Evolutionary conservation across 2,888 invertebrate species (phyloP), one percentile per base, ranked within the genome.

Genomic region (Fissipunctia ypsillon): DNA sequence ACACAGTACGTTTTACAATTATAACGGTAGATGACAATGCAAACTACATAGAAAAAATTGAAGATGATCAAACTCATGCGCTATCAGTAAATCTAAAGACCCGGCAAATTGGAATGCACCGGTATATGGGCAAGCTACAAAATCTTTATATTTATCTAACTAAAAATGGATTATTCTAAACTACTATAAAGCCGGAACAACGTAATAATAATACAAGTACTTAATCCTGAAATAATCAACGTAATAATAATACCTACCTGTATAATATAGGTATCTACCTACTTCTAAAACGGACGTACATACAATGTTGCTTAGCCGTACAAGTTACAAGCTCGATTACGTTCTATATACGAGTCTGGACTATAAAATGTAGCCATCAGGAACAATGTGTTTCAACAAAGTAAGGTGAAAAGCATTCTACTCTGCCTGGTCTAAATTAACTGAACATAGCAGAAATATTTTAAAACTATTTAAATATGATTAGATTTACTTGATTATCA

Each of bases 291-390:
- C 35, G n/a, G 16, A 54, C 25, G 28, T 59, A 79, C 83, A 81
- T 59, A 79, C 83, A 81, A 69, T 77, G 73, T 81, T 73, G 79
- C 70, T 59, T 69, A 77, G 48, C 25, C 61, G 35, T 41, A 41
- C 82, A 68, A 84, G 74, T 75, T 70, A 78, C 70, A 76, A 85
- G 83, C 85, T 76, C 56, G 70, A 83, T 82, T 78, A 75, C 69
- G 35, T 75, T 85, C 79, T 84, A 83, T 85, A 75, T 75, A 83
- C 60, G 70, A 79, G 65, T 69, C 60, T 59, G 43, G 22, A 57
- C 79, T 61, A 61, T 83, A 82, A 82, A 83, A 57, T 78, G 57
- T 54, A 78, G 65, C 64, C 63, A 70, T 3, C 41, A 54, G 71
- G 63, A 70, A 82, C 69, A 84, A 73, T 82, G 83, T 74, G 59